phyloP scores from a whole-genome alignment of 2,797 vertebrate species.

The Protosalanx chinensis region DNA sequence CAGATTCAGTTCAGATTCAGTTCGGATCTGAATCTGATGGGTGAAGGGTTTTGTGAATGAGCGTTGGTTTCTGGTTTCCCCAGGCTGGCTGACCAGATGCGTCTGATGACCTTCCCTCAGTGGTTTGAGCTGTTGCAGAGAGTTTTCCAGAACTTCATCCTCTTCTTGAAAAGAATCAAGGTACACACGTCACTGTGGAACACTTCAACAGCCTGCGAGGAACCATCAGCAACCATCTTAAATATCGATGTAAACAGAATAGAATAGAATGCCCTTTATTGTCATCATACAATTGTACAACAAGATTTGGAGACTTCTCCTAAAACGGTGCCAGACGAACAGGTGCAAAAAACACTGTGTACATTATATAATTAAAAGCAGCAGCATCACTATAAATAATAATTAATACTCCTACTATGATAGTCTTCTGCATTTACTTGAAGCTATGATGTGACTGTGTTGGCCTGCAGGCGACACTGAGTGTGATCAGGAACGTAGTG shows the following conservation, averaged over 20 bases:
- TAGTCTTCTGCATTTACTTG: neutral
- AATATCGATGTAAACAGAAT: neutral
- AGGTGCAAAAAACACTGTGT: too few relatives aligned
- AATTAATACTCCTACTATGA: neutral
- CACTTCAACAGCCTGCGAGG: too few relatives aligned
- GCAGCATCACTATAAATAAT: too few relatives aligned
- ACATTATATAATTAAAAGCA: too few relatives aligned
- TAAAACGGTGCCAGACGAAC: too few relatives aligned
- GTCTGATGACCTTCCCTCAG: constrained; percentile 89
- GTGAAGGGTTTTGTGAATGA: neutral
- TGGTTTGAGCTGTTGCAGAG: constrained; percentile 83
- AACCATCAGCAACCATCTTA: neutral
- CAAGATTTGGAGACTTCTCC: too few relatives aligned
- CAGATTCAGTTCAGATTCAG: too few relatives aligned
- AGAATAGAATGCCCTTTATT: too few relatives aligned
- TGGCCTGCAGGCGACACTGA: constrained; percentile 80
- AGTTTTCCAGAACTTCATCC: constrained; percentile 87
- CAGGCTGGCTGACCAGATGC: constrained; percentile 87
- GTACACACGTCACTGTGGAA: constrained; percentile 61
- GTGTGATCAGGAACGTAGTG: constrained; percentile 83
- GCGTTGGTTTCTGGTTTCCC: neutral
- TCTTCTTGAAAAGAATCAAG: constrained; percentile 92
- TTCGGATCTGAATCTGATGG: too few relatives aligned
- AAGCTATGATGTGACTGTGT: constrained; percentile 4
- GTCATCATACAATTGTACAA: too few relatives aligned